Conservation (phyloP, 2,797 vertebrate species). For the Takifugu rubripes region DNA sequence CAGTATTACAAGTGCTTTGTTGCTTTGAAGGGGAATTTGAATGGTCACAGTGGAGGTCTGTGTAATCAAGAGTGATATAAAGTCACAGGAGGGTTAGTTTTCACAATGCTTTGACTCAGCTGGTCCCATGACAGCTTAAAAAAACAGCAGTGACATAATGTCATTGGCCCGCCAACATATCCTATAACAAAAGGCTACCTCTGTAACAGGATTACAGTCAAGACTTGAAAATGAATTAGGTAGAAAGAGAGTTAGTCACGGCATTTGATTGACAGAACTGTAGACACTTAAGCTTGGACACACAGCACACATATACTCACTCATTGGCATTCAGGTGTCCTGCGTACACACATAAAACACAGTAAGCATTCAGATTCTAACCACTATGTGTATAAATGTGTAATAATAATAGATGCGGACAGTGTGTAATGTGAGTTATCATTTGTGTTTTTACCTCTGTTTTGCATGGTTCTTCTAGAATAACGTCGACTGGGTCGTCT, state of each 20-base stretch:
- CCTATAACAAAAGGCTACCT: conserved; percentile 25
- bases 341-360: conserved; percentile 54
- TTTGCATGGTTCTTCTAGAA: conserved; percentile 87
- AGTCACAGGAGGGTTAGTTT: conserved; percentile 15
- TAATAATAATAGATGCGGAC: too few relatives aligned
- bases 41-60: not conserved
- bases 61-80: conserved; percentile 16
- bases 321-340: conserved; percentile 61
- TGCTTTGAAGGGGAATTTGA: not conserved
- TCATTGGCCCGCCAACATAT: conserved; percentile 22
- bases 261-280: not conserved
- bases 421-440: too few relatives aligned
- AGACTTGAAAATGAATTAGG: conserved; percentile 3
- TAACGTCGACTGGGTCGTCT: conserved; percentile 95
- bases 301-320: conserved; percentile 62
- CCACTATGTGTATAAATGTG: too few relatives aligned
- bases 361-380: conserved; percentile 7
- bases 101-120: conserved; percentile 27
- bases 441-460: conserved; percentile 76
- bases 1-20: not conserved
- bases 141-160: conserved; percentile 35
- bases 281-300: not conserved
- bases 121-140: conserved; percentile 32
- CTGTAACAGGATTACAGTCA: conserved; percentile 27
- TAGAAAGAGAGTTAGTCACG: conserved; percentile 2